Conservation (phyloP, 1,140 invertebrate species). For the Cardiocondyla obscurior region DNA sequence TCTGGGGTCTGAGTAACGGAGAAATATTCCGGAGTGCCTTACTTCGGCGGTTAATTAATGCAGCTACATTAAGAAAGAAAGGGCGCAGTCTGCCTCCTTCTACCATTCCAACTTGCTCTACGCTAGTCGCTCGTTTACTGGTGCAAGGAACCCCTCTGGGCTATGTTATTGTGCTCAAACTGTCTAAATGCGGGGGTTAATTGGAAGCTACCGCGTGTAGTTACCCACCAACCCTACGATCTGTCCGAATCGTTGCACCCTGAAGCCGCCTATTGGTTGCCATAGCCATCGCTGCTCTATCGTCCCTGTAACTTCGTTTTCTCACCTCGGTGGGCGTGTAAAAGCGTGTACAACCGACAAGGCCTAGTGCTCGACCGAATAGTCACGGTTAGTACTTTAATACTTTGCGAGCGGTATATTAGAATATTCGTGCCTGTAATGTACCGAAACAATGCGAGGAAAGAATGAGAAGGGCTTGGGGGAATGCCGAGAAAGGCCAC, state of each 20-base stretch:
- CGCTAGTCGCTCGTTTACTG: slow-evolving; percentile 14
- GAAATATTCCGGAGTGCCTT: slow-evolving; percentile 68
- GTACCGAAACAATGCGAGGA: slow-evolving; percentile 49
- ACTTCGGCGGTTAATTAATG: slow-evolving; percentile 73
- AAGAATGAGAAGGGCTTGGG: not conserved
- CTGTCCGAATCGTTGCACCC: slow-evolving; percentile 45
- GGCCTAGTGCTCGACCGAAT: slow-evolving; percentile 1
- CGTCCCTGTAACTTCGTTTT: slow-evolving; percentile 59
- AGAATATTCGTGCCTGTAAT: slow-evolving; percentile 49
- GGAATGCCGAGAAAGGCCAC: not conserved
- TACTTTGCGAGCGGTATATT: slow-evolving; percentile 60
- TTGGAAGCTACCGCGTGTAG: slow-evolving; percentile 72
- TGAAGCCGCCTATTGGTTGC: slow-evolving; percentile 50
- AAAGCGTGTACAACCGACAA: not conserved
- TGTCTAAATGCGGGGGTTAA: slow-evolving; percentile 71
- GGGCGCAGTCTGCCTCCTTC: slow-evolving; percentile 7
- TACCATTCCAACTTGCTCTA: slow-evolving; percentile 13
- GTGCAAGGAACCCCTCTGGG: slow-evolving; percentile 49
- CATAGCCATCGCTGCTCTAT: slow-evolving; percentile 24
- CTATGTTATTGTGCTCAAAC: slow-evolving; percentile 70
- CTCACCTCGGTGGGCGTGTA: slow-evolving; percentile 4
- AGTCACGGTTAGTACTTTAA: slow-evolving; percentile 70
- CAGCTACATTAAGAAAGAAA: slow-evolving; percentile 71
- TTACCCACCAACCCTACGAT: slow-evolving; percentile 63
- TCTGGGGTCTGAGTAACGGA: slow-evolving; percentile 19